A percentile compares a stretch with the other conserved stretches of the same genome.
These are phyloP conservation scores for Clistopyga incitator DNA, from an alignment of 2,888 invertebrate species.

Conservation along the genomic window DNA sequence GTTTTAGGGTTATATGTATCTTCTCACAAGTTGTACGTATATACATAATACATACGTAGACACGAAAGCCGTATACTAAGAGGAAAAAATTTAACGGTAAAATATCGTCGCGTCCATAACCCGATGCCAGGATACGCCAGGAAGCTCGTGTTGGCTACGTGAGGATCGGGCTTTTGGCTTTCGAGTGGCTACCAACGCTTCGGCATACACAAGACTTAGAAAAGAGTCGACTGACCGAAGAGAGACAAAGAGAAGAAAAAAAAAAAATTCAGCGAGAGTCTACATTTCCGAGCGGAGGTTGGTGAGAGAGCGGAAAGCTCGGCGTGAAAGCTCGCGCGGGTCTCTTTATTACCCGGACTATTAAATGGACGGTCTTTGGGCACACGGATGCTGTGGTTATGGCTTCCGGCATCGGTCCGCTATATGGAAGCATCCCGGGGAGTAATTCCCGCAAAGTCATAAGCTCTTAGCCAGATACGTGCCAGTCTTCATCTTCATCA, in stretches of 20 bases:
- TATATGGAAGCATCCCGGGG: neutral
- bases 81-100: conserved; percentile 22
- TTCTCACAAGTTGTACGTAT: neutral
- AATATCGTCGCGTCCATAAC: conserved; percentile 20
- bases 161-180: conserved; percentile 26
- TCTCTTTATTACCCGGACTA: conserved; percentile 56
- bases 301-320: conserved; percentile 23
- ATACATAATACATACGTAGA: neutral
- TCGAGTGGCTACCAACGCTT: conserved; percentile 46
- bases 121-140: neutral
- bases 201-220: conserved; percentile 12
- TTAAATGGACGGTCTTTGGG: conserved; percentile 57
- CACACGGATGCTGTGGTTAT: conserved; percentile 41
- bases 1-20: neutral
- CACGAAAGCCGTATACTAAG: neutral
- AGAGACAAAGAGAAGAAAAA: conserved; percentile 18
- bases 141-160: conserved; percentile 45
- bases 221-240: neutral
- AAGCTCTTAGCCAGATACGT: neutral
- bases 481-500: neutral
- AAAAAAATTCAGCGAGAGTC: conserved; percentile 42
- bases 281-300: conserved; percentile 47
- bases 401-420: conserved; percentile 39
- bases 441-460: neutral
- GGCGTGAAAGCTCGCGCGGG: conserved; percentile 53